Conservation (phyloP, 2,797 vertebrate species). For the Pseudotriccus pelzelni region DNA sequence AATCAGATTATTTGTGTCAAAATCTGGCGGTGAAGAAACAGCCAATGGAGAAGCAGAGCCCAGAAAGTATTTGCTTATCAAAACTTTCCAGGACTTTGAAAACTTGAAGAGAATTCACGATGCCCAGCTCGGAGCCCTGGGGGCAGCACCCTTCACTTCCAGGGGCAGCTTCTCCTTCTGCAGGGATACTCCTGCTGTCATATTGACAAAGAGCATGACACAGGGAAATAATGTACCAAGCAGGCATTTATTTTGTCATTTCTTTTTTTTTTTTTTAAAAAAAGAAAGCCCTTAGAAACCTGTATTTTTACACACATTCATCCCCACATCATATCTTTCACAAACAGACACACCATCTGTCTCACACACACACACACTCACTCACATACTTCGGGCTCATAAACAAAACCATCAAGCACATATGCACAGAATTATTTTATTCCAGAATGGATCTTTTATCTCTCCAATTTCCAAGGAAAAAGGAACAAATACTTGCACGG, state of each 20-base stretch:
- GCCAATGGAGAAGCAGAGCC: slow-evolving; percentile 72
- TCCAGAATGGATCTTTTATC: slow-evolving; percentile 52
- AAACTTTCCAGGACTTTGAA: slow-evolving; percentile 73
- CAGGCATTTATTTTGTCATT: not conserved
- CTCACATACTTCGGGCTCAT: slow-evolving; percentile 38
- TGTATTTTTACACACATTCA: slow-evolving; percentile 31
- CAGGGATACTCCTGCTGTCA: slow-evolving; percentile 14
- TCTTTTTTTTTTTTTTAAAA: not conserved
- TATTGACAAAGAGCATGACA: slow-evolving; percentile 17
- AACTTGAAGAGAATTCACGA: slow-evolving; percentile 55
- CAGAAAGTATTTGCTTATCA: slow-evolving; percentile 81
- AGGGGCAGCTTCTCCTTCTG: slow-evolving; percentile 18
- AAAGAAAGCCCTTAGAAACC: not conserved
- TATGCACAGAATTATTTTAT: slow-evolving; percentile 58
- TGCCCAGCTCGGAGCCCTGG: slow-evolving; percentile 3
- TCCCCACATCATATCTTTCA: slow-evolving; percentile 13
- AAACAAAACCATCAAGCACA: slow-evolving; percentile 54
- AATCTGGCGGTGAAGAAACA: slow-evolving; percentile 79
- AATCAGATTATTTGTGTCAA: slow-evolving; percentile 88
- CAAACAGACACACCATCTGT: slow-evolving; percentile 59
- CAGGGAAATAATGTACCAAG: not conserved
- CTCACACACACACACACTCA: slow-evolving; percentile 33
- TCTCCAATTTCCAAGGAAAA: slow-evolving; percentile 34
- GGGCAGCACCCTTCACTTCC: slow-evolving; percentile 31
- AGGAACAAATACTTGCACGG: not conserved